A percentile compares a stretch with the other conserved stretches of the same genome.
These are phyloP conservation scores for Oncorhynchus masou DNA, from an alignment of 2,113 vertebrate genomes.

Conservation along the genomic window DNA sequence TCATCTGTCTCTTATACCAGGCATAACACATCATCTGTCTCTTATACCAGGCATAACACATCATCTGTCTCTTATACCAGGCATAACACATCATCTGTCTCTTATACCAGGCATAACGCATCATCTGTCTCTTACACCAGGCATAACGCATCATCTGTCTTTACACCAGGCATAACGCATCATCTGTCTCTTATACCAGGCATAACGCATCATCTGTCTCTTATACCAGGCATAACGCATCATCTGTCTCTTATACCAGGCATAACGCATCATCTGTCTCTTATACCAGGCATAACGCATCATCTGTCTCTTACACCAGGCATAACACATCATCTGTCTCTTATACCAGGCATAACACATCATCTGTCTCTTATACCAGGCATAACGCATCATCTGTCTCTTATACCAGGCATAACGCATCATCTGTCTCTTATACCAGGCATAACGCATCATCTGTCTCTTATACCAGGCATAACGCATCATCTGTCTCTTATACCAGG, in stretches of 20 bases:
- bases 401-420: too few relatives aligned
- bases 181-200: slow-evolving; percentile 76
- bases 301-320: background rate
- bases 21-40: too few relatives aligned
- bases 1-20: too few relatives aligned
- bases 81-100: too few relatives aligned
- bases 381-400: background rate
- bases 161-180: slow-evolving; percentile 77
- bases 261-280: background rate
- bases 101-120: slow-evolving; percentile 77
- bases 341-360: too few relatives aligned
- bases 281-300: too few relatives aligned
- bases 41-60: slow-evolving; percentile 76
- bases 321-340: background rate
- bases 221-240: slow-evolving; percentile 74
- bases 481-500: background rate
- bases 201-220: too few relatives aligned
- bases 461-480: too few relatives aligned
- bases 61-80: too few relatives aligned
- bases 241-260: background rate
- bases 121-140: too few relatives aligned
- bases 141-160: too few relatives aligned
- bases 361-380: background rate
- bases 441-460: background rate
- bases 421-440: background rate